Conservation (phyloP, 2,797 vertebrate genomes). For the Enteromius argenteus region DNA sequence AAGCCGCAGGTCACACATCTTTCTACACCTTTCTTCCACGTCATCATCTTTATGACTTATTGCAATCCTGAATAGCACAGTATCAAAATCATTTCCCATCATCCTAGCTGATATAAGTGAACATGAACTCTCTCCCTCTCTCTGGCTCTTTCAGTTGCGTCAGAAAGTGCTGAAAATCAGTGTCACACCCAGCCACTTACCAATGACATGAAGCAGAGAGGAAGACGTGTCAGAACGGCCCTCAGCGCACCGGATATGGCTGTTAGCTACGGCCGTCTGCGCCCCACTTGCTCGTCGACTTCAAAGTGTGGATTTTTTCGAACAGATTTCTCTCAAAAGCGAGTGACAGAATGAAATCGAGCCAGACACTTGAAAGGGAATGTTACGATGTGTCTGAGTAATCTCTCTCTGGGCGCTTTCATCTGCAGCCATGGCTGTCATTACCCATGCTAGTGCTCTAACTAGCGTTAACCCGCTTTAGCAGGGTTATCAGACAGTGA, state of each 20-base stretch:
- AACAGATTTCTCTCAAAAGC: conserved; percentile 54
- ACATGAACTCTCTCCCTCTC: neutral
- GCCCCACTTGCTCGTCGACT: conserved; percentile 62
- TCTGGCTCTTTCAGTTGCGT: neutral
- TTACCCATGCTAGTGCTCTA: neutral
- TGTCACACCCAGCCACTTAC: conserved; percentile 26
- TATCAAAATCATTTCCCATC: neutral
- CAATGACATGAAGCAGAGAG: conserved; percentile 59
- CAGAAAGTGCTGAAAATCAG: conserved; percentile 60
- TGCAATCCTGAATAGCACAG: neutral
- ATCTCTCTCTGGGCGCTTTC: conserved; percentile 27
- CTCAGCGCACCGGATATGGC: conserved; percentile 63
- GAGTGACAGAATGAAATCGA: conserved; percentile 46
- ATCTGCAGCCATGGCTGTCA: conserved; percentile 39
- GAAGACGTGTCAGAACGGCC: conserved; percentile 59
- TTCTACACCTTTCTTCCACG: too few species aligned
- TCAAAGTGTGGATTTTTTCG: conserved; percentile 69
- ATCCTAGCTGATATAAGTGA: neutral
- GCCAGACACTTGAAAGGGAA: conserved; percentile 64
- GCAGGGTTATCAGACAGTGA: neutral
- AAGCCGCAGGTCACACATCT: neutral
- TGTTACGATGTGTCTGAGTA: conserved; percentile 54
- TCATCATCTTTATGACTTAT: neutral
- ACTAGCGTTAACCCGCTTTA: conserved; percentile 5
- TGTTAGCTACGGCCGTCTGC: conserved; percentile 67